phyloP scores from a whole-genome alignment of 2,888 invertebrate species.

The Ophioninae sp. region DNA sequence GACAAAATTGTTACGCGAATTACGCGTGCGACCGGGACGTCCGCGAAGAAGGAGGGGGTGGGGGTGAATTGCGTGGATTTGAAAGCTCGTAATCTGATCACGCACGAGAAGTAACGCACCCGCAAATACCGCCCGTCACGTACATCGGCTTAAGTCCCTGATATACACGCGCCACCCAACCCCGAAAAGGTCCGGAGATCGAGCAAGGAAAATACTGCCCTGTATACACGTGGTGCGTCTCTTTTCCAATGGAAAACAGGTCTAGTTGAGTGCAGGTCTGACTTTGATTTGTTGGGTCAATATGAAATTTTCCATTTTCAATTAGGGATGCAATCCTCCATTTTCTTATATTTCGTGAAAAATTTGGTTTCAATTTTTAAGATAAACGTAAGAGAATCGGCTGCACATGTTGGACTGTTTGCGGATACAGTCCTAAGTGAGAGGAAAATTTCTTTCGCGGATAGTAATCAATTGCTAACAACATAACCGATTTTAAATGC shows the following conservation, averaged over 20 bases:
- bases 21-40: not conserved
- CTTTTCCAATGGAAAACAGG: not conserved
- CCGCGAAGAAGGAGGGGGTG: not conserved
- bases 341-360: not conserved
- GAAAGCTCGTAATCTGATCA: slow-evolving; percentile 76
- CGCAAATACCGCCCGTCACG: slow-evolving; percentile 77
- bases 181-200: slow-evolving; percentile 4
- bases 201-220: slow-evolving; percentile 28
- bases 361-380: too few relatives aligned
- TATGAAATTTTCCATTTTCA: not conserved
- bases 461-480: too few relatives aligned
- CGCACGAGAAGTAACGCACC: slow-evolving; percentile 73
- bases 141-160: slow-evolving; percentile 73
- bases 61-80: slow-evolving; percentile 43
- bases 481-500: too few relatives aligned
- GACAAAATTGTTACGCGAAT: slow-evolving; percentile 1
- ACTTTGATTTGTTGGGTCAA: not conserved
- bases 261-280: not conserved
- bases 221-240: not conserved
- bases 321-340: not conserved
- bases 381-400: too few relatives aligned
- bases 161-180: slow-evolving; percentile 32
- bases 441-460: too few relatives aligned
- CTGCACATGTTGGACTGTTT: too few relatives aligned
- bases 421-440: too few relatives aligned